Evolutionary conservation across 2,797 vertebrate species (phyloP), one percentile per base, ranked within the genome.

Genomic region (Enteromius trimaculatus): DNA sequence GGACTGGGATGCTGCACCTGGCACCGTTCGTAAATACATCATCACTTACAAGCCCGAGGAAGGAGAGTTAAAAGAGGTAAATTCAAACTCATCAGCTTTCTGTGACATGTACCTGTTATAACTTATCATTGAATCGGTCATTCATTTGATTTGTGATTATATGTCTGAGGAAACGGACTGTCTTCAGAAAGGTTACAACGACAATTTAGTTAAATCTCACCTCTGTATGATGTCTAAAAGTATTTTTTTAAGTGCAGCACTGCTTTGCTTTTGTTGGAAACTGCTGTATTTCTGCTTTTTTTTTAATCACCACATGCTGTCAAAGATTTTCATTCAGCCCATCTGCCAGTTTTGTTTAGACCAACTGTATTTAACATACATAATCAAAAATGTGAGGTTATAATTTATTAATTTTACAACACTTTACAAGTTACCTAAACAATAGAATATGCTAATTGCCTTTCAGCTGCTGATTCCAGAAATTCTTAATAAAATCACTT

Each of bases 1-100:
- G 0, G 79, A 92, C 64, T 99, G 98, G 98, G 97, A 99, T 79
- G 94, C 95, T 1, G 96, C 95, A 3, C 95, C 96, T n/a, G 97
- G 96, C 23, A 91, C 90, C 66, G 98, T 99, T 84, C 94, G 90
- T 62, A 98, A 96, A 89, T 99, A 99, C 70, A 90, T 96, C 17
- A 84, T 99, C 88, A 95, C 92, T 89, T 99, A 99, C 90, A 96
- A 94, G 91, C 93, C 96, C 14, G 93, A 94, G 11, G 95, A 93
- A 0, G 97, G 96, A 53, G 96, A 96, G 0, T 13, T 92, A 60
- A 99, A 97, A 92, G 95, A 99, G 95, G 98, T 99, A 90, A 90
- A 92, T 75, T 85, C 75, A 34, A 55, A 47, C 44, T 6, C 26
- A 16, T 37, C 21, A 13, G 14, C 68, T 60, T 70, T 70, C 3